These are phyloP conservation scores for Ginglymostoma cirratum DNA, from an alignment of 2,113 vertebrate species.

Conservation along the genomic window DNA sequence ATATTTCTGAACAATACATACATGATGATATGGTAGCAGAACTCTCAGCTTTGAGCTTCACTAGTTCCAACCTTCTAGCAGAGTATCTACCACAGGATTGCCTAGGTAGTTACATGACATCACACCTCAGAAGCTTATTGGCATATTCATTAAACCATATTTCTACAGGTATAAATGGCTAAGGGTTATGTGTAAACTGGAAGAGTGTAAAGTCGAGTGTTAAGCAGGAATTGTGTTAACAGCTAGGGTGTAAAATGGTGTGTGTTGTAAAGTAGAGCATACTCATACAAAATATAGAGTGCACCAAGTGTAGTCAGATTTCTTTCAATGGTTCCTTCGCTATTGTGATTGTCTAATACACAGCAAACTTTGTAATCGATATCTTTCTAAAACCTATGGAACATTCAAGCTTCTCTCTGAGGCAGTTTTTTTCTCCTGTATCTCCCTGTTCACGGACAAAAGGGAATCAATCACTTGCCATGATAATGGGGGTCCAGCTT, in stretches of 20 bases:
- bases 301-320: neutral
- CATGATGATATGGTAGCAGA: too few relatives aligned
- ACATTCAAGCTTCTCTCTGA: neutral
- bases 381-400: neutral
- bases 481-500: neutral
- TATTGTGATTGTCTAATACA: neutral
- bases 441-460: neutral
- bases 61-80: too few relatives aligned
- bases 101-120: too few relatives aligned
- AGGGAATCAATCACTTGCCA: neutral
- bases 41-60: too few relatives aligned
- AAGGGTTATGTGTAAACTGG: neutral
- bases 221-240: neutral
- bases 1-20: too few relatives aligned
- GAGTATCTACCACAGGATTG: too few relatives aligned
- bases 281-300: neutral
- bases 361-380: neutral
- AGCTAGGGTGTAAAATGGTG: too few relatives aligned
- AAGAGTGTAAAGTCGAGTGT: neutral
- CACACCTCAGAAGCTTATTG: too few relatives aligned
- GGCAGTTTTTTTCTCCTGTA: neutral
- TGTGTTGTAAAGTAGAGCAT: neutral
- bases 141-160: too few relatives aligned
- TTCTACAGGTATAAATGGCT: too few relatives aligned
- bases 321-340: neutral